Evolutionary conservation across 2,888 invertebrate species (phyloP).

Genomic region (Caenorhabditis auriculariae): DNA sequence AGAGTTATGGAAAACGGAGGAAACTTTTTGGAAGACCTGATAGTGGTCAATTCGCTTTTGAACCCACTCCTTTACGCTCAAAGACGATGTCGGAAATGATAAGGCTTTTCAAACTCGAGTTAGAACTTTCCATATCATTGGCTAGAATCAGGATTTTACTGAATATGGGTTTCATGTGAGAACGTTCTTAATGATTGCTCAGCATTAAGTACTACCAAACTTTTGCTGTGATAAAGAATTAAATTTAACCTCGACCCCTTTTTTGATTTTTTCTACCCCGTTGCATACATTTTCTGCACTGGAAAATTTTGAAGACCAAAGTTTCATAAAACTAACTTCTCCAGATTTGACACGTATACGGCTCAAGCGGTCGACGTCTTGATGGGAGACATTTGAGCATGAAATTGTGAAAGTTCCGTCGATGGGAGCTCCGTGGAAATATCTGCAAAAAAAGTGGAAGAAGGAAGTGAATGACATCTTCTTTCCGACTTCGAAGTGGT

Average conservation of each 20-base stretch:
- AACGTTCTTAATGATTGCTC: too few species aligned
- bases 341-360: slow-evolving; percentile 10
- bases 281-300: not conserved
- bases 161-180: too few species aligned
- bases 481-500: not conserved
- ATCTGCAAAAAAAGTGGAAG: slow-evolving; percentile 9
- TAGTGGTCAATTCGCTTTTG: slow-evolving; percentile 52
- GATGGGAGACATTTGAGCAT: slow-evolving; percentile 2
- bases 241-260: too few species aligned
- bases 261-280: slow-evolving; percentile 5
- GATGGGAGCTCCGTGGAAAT: slow-evolving; percentile 13
- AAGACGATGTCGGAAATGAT: not conserved
- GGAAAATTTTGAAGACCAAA: not conserved
- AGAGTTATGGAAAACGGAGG: slow-evolving; percentile 36
- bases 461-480: slow-evolving; percentile 6
- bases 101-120: not conserved
- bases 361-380: not conserved
- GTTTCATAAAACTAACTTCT: slow-evolving; percentile 9
- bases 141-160: too few species aligned
- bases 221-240: not conserved
- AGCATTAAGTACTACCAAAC: too few species aligned
- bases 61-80: slow-evolving; percentile 59
- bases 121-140: not conserved
- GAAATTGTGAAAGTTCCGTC: slow-evolving; percentile 9
- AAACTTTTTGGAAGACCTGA: slow-evolving; percentile 49